Conservation (phyloP, 2,113 vertebrate species). For the Actinemys pallida region DNA sequence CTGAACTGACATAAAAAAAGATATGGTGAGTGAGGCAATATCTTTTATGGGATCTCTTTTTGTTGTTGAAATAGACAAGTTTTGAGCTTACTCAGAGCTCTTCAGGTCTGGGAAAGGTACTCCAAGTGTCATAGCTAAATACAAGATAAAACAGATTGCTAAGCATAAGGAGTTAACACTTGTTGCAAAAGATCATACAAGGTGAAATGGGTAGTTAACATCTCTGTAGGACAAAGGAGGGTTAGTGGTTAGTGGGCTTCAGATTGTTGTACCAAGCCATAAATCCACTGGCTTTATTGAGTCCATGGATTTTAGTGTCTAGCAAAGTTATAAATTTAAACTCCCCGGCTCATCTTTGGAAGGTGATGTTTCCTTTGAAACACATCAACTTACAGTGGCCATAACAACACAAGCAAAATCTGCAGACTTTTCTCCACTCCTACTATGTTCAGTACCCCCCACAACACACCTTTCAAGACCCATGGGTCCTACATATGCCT, state of each 20-base stretch:
- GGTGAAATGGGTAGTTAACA: neutral
- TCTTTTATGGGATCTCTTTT: neutral
- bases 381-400: no score
- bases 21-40: neutral
- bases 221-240: neutral
- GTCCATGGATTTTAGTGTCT: neutral
- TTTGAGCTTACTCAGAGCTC: neutral
- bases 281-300: neutral
- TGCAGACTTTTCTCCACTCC: no score
- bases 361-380: neutral
- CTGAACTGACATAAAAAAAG: neutral
- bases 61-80: neutral
- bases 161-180: neutral
- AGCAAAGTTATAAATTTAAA: neutral
- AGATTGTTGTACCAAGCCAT: neutral
- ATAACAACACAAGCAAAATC: no score
- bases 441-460: no score
- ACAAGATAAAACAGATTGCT: neutral
- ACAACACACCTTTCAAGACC: no score
- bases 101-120: neutral
- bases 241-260: neutral
- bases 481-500: no score
- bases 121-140: neutral
- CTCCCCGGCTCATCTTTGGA: neutral
- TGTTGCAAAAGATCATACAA: neutral